Evolutionary conservation across 2,888 invertebrate genomes (phyloP).

Genomic region (Unio delphinus): DNA sequence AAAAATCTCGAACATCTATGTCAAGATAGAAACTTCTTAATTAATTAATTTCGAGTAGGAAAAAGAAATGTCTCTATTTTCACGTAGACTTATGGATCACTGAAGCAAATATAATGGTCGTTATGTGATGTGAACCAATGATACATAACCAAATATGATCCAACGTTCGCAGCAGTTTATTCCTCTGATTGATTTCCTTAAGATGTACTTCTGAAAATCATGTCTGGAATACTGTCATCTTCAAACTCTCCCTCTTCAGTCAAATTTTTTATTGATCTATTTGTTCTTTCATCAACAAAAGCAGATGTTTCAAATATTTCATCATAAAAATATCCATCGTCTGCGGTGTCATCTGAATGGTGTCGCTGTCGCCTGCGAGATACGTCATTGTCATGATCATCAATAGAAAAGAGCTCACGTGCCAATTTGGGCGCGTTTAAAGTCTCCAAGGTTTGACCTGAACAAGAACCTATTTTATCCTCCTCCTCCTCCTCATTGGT

Average conservation of each 20-base stretch:
- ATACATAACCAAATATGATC: too few relatives aligned
- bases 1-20: too few relatives aligned
- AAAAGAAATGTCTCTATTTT: too few relatives aligned
- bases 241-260: slow-evolving; percentile 19
- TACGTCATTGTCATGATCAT: slow-evolving; percentile 36
- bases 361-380: background rate
- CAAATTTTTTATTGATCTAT: slow-evolving; percentile 28
- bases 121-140: too few relatives aligned
- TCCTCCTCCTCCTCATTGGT: too few relatives aligned
- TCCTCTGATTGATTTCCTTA: background rate
- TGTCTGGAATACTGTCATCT: slow-evolving; percentile 24
- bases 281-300: slow-evolving; percentile 36
- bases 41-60: too few relatives aligned
- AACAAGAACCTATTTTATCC: too few relatives aligned
- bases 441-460: too few relatives aligned
- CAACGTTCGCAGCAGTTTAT: too few relatives aligned
- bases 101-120: too few relatives aligned
- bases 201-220: slow-evolving; percentile 22
- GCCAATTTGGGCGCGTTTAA: slow-evolving; percentile 4
- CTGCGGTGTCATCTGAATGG: slow-evolving; percentile 15
- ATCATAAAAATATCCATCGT: slow-evolving; percentile 42
- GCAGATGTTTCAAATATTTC: slow-evolving; percentile 47
- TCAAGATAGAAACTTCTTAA: too few relatives aligned
- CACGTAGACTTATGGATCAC: too few relatives aligned
- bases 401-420: slow-evolving; percentile 37